These are phyloP conservation scores for Larimichthys polyactis DNA, from an alignment of 2,113 vertebrate species.

Conservation along the genomic window DNA sequence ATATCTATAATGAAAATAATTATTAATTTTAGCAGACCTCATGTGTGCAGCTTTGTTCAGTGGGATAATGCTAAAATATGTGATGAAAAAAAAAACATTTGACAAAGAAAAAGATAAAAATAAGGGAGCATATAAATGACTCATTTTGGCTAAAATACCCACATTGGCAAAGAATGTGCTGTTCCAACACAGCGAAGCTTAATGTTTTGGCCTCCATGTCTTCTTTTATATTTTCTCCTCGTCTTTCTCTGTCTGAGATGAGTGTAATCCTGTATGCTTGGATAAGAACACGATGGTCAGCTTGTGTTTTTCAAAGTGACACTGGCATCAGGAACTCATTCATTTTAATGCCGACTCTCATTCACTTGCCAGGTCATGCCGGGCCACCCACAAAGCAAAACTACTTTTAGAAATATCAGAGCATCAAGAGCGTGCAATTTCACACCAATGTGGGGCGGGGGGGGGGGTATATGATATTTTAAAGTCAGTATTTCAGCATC, in stretches of 20 bases:
- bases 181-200: constrained; percentile 2
- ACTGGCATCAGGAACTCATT: constrained; percentile 52
- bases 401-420: background rate
- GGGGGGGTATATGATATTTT: background rate
- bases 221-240: background rate
- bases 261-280: constrained; percentile 34
- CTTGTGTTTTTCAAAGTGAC: constrained; percentile 55
- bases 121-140: constrained; percentile 6
- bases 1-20: background rate
- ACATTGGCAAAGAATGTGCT: background rate
- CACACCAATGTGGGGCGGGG: background rate
- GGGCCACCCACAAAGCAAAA: constrained; percentile 68
- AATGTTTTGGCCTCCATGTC: background rate
- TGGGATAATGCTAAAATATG: background rate
- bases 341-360: constrained; percentile 35
- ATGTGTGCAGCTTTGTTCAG: background rate
- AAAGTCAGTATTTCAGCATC: constrained; percentile 12
- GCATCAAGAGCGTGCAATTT: constrained; percentile 23
- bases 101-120: background rate
- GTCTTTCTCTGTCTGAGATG: background rate
- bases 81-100: background rate
- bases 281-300: constrained; percentile 42
- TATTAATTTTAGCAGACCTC: background rate
- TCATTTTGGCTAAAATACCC: background rate
- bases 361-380: constrained; percentile 41